phyloP scores from a whole-genome alignment of 2,113 vertebrate species.

The Albula goreensis region DNA sequence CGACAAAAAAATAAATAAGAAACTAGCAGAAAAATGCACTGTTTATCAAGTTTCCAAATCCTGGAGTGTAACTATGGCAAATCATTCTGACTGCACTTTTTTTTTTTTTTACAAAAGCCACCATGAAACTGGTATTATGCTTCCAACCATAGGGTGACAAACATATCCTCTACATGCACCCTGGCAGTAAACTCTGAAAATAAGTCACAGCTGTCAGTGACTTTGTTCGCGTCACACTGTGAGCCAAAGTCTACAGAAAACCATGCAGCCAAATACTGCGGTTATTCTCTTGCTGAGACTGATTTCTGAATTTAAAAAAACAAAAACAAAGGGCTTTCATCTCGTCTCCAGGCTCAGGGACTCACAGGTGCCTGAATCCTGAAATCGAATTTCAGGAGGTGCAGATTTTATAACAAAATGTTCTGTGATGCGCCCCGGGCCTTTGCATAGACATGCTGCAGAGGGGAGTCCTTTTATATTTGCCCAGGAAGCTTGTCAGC shows the following conservation, averaged over 20 bases:
- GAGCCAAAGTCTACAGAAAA: not conserved
- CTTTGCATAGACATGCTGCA: slow-evolving; percentile 18
- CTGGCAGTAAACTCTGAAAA: not conserved
- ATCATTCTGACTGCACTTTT: not conserved
- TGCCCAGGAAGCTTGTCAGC: slow-evolving; percentile 45
- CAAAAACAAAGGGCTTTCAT: slow-evolving; percentile 14
- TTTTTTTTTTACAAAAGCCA: not conserved
- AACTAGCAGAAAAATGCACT: not conserved
- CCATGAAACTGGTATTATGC: not conserved
- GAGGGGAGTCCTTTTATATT: slow-evolving; percentile 47
- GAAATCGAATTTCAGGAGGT: slow-evolving; percentile 44
- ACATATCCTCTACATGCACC: not conserved
- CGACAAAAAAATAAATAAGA: not conserved
- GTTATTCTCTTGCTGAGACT: not conserved
- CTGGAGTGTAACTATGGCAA: not conserved
- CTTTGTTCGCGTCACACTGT: not conserved
- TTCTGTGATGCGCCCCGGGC: slow-evolving; percentile 7
- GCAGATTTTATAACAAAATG: slow-evolving; percentile 16
- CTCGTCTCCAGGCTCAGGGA: slow-evolving; percentile 20
- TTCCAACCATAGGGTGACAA: not conserved
- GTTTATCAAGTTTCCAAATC: not conserved
- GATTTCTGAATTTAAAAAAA: not conserved
- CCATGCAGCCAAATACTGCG: not conserved
- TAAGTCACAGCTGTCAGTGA: not conserved
- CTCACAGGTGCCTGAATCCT: slow-evolving; percentile 39